Conservation (phyloP, 2,113 vertebrate species). For the Heliornis fulica region DNA sequence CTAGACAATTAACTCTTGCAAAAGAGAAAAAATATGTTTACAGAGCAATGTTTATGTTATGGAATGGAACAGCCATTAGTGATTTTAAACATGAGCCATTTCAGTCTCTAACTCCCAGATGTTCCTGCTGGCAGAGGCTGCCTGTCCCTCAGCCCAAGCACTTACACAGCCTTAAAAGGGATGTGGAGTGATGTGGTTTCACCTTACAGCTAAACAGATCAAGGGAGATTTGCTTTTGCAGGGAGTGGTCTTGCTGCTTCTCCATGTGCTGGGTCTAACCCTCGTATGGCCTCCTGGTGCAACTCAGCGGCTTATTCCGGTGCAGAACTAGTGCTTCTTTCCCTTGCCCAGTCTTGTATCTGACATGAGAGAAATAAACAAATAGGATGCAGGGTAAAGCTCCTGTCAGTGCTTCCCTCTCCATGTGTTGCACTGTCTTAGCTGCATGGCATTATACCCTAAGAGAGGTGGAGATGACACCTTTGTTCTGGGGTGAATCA, state of each 20-base stretch:
- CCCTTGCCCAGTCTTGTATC: not conserved
- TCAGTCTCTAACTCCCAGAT: not conserved
- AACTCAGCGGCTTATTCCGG: not conserved
- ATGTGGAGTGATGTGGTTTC: not conserved
- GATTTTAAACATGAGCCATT: slow-evolving; percentile 13
- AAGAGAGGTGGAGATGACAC: not conserved
- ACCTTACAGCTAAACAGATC: not conserved
- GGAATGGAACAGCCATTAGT: not conserved
- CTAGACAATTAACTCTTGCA: slow-evolving; percentile 7
- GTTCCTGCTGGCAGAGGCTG: not conserved
- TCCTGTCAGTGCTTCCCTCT: not conserved
- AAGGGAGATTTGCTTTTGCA: not conserved
- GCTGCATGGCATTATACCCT: not conserved
- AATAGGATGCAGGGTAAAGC: not conserved
- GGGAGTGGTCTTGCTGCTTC: not conserved
- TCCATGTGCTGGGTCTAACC: not conserved
- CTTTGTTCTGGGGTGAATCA: not conserved
- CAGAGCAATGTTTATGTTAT: not conserved
- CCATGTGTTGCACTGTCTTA: not conserved
- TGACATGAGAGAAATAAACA: not conserved
- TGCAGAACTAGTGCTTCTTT: not conserved
- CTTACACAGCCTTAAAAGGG: not conserved
- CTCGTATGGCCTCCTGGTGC: not conserved
- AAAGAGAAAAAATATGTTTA: slow-evolving; percentile 44
- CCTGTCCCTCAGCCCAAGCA: not conserved